Conservation (phyloP, 1,140 invertebrate species). For the Globodera ellingtonae region DNA sequence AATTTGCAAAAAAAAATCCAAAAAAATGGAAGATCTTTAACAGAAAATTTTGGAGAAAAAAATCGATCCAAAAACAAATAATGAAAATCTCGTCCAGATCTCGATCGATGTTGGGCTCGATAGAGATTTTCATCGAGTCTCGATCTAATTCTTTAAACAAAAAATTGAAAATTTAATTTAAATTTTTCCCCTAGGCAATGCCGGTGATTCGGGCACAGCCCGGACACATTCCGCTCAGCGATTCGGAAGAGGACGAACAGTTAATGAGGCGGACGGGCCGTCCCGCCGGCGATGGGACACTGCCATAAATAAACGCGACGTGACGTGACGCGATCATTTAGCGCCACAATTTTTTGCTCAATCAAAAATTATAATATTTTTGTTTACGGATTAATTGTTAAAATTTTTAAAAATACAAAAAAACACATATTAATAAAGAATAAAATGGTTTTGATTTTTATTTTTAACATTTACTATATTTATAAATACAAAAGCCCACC, state of each 20-base stretch:
- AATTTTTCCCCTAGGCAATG: neutral
- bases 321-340: neutral
- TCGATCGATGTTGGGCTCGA: neutral
- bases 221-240: conserved; percentile 23
- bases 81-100: too few species aligned
- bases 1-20: too few species aligned
- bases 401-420: too few species aligned
- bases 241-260: conserved; percentile 26
- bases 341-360: neutral
- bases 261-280: neutral
- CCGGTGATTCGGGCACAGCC: conserved; percentile 21
- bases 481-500: neutral
- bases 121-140: neutral
- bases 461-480: too few species aligned
- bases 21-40: too few species aligned
- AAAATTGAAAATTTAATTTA: neutral
- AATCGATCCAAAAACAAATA: too few species aligned
- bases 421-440: too few species aligned
- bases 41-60: too few species aligned
- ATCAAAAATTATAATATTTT: neutral
- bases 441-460: too few species aligned
- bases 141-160: neutral
- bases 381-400: too few species aligned
- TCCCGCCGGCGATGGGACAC: neutral
- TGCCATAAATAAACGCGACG: neutral